phyloP scores from a whole-genome alignment of 2,797 vertebrate genomes.

The Staurois parvus region DNA sequence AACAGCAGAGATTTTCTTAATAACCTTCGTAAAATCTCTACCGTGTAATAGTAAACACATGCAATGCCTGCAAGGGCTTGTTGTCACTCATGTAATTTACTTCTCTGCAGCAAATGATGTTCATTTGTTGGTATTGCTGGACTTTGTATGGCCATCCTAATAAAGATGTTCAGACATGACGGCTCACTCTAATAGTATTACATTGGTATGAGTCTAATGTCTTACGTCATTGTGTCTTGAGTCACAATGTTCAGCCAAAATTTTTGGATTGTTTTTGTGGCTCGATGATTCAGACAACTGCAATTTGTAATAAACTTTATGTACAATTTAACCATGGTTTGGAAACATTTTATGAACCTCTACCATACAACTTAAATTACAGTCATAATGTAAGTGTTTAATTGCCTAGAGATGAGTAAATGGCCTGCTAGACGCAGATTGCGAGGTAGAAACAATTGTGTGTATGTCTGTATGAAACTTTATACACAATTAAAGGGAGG shows the following conservation, averaged over 20 bases:
- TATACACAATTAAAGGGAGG: too few relatives aligned
- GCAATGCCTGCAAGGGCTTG: background rate
- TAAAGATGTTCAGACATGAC: background rate
- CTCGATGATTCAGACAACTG: background rate
- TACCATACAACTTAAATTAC: too few relatives aligned
- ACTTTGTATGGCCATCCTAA: background rate
- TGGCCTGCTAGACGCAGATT: background rate
- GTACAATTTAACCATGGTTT: too few relatives aligned
- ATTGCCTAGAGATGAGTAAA: background rate
- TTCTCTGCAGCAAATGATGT: background rate
- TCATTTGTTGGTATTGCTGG: background rate
- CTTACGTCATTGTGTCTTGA: too few relatives aligned
- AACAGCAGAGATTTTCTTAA: background rate
- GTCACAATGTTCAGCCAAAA: background rate
- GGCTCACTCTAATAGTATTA: background rate
- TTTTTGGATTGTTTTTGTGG: background rate
- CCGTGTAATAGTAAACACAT: background rate
- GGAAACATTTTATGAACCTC: too few relatives aligned
- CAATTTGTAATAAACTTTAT: too few relatives aligned
- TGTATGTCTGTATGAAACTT: background rate
- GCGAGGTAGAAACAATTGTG: background rate
- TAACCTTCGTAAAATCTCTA: background rate
- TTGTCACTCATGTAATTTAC: background rate
- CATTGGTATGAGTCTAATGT: background rate
- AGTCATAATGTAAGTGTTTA: background rate